Evolutionary conservation across 2,888 invertebrate species (phyloP).

Genomic region (Tetranychus truncatus): DNA sequence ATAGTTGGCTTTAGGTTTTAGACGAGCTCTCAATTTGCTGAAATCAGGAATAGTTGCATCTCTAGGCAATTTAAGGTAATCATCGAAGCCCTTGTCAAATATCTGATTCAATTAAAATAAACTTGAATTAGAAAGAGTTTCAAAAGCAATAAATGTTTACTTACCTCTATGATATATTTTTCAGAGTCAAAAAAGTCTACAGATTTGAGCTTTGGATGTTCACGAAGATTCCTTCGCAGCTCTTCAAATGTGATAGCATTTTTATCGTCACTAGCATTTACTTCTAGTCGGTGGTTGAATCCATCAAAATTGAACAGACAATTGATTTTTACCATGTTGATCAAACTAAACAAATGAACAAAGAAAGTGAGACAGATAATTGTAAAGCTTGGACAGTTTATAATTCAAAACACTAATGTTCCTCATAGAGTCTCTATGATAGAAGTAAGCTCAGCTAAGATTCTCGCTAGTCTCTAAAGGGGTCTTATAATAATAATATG

Average conservation of each 20-base stretch:
- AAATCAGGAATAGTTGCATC: background rate
- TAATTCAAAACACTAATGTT: background rate
- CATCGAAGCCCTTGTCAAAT: constrained; percentile 3
- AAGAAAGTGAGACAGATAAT: background rate
- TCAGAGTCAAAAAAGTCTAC: background rate
- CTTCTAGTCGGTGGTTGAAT: background rate
- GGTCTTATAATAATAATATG: background rate
- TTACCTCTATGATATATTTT: constrained; percentile 3
- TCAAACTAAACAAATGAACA: background rate
- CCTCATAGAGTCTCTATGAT: background rate
- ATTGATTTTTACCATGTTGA: background rate
- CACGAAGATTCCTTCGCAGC: background rate
- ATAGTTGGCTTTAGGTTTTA: background rate
- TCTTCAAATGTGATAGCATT: background rate
- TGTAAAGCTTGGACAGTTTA: background rate
- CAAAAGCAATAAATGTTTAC: background rate
- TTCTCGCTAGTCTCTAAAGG: background rate
- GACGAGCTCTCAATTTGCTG: background rate
- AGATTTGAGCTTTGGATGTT: background rate
- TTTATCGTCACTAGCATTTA: background rate
- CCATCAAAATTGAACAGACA: background rate
- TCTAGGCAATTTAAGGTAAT: background rate
- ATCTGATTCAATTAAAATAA: background rate
- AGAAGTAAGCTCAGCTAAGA: background rate
- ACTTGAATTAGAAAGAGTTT: background rate